Percentiles rank a stretch among this genome's conserved stretches.
These are phyloP conservation scores for Macrobrachium rosenbergii DNA, from an alignment of 1,140 invertebrate species.

Conservation along the genomic window DNA sequence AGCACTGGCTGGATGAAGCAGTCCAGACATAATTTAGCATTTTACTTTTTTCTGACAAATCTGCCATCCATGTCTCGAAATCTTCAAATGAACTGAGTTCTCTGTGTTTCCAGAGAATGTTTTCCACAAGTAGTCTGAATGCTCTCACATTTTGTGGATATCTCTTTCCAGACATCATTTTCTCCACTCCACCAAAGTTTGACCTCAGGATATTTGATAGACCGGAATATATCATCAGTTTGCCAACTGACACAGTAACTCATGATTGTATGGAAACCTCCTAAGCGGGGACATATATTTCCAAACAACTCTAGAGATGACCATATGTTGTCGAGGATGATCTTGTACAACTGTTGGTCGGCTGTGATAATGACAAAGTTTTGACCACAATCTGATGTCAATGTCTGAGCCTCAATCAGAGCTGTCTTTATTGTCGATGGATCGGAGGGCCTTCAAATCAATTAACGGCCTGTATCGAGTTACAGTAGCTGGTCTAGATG, in stretches of 20 bases:
- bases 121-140: no score
- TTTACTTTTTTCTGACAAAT: slow-evolving; percentile 4
- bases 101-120: slow-evolving; percentile 12
- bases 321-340: slow-evolving; percentile 20
- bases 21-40: slow-evolving; percentile 9
- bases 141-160: no score
- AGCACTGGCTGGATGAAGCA: slow-evolving; percentile 15
- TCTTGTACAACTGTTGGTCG: neutral
- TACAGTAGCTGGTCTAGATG: no score
- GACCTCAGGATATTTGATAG: neutral
- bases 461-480: no score
- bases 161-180: no score
- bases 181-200: slow-evolving; percentile 10
- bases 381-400: no score
- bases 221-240: slow-evolving; percentile 18
- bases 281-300: slow-evolving; percentile 15
- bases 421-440: no score
- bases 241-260: no score
- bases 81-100: neutral
- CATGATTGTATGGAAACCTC: slow-evolving; percentile 18
- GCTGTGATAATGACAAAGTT: no score
- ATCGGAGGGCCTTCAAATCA: no score
- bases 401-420: no score
- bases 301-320: slow-evolving; percentile 9
- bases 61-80: slow-evolving; percentile 7